These are phyloP conservation scores for Erethizon dorsatum DNA, from an alignment of 2,797 vertebrate genomes.

Conservation along the genomic window DNA sequence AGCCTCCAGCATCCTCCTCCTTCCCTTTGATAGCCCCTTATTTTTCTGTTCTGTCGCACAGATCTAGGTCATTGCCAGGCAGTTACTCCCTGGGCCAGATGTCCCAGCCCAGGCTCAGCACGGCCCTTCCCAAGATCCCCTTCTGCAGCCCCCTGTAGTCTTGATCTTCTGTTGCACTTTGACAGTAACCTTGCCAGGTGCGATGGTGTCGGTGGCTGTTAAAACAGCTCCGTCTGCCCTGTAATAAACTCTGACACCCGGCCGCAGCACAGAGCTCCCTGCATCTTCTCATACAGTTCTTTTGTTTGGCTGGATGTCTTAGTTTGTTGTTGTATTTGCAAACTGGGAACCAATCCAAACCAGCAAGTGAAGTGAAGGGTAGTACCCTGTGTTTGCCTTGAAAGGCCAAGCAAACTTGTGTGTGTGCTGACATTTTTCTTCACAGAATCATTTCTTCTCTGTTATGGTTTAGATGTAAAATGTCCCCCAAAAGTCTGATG, in stretches of 20 bases:
- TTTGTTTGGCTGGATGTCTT: background rate
- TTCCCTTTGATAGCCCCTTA: background rate
- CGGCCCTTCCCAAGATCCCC: accelerated
- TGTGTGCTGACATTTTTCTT: background rate
- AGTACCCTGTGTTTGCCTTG: background rate
- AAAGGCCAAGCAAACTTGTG: background rate
- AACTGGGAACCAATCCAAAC: background rate
- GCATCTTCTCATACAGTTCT: background rate
- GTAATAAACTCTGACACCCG: background rate
- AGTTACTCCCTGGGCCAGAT: background rate
- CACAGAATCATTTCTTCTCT: background rate
- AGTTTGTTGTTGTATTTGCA: constrained; percentile 16
- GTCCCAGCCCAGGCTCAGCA: too few species aligned
- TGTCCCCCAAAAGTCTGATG: background rate
- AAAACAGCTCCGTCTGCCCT: background rate
- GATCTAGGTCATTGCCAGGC: background rate
- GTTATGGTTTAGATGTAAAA: background rate
- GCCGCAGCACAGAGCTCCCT: background rate
- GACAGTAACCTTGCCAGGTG: background rate
- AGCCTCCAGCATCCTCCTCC: background rate
- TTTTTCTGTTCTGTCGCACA: background rate
- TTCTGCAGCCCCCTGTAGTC: background rate
- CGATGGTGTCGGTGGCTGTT: background rate
- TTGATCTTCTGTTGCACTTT: background rate
- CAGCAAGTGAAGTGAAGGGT: constrained; percentile 13